Percentiles rank a stretch among this genome's conserved stretches.
Conservation (phyloP, 2,113 vertebrate species). For the Varanus salvator region DNA sequence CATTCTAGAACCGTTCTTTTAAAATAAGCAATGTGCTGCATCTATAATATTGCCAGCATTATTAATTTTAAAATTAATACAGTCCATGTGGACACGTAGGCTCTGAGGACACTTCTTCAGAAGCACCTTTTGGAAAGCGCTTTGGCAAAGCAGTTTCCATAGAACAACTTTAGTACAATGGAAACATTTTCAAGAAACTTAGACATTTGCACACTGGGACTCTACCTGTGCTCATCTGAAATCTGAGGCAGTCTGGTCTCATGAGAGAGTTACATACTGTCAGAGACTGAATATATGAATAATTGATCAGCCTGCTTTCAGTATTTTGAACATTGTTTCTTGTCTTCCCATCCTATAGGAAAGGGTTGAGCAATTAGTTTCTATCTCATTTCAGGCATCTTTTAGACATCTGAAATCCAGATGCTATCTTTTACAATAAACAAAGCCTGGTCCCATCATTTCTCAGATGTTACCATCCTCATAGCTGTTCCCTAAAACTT, state of each 20-base stretch:
- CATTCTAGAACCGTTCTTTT: constrained; percentile 36
- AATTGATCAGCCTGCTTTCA: neutral
- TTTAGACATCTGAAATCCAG: neutral
- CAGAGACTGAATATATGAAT: neutral
- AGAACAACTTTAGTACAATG: neutral
- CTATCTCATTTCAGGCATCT: neutral
- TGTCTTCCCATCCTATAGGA: neutral
- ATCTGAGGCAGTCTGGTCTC: neutral
- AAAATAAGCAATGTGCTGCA: constrained; percentile 28
- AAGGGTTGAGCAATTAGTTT: neutral
- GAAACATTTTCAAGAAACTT: neutral
- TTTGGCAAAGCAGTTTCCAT: neutral
- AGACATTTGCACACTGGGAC: neutral
- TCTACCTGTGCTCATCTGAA: neutral
- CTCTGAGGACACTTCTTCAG: neutral
- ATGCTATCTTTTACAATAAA: neutral
- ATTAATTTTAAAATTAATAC: neutral
- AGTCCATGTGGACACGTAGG: neutral
- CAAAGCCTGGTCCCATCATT: neutral
- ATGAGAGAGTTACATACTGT: neutral
- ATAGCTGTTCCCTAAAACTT: neutral
- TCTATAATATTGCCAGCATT: neutral
- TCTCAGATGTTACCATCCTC: neutral
- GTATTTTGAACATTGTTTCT: constrained; percentile 1
- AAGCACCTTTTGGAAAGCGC: neutral